Evolutionary conservation across 1,140 invertebrate species (phyloP).

Genomic region (Physella acuta): DNA sequence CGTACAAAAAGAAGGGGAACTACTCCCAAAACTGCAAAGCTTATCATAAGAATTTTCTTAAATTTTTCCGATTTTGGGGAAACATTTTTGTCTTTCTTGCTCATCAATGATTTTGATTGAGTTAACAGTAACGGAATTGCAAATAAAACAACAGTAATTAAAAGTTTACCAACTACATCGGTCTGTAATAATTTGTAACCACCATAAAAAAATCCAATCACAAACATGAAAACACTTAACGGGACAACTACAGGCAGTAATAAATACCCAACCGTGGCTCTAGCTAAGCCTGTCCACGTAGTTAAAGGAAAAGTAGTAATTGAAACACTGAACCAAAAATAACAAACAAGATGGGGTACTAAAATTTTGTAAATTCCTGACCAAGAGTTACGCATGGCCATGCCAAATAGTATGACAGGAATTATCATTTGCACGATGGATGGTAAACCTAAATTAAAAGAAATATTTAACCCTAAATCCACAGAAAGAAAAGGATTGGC

Average conservation of each 20-base stretch:
- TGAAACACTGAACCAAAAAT: conserved; percentile 80
- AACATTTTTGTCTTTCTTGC: conserved; percentile 40
- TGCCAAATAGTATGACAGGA: conserved; percentile 71
- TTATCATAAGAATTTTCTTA: conserved; percentile 46
- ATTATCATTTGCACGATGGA: conserved; percentile 77
- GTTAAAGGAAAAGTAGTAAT: conserved; percentile 59
- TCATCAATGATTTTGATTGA: conserved; percentile 46
- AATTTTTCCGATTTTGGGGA: conserved; percentile 24
- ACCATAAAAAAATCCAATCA: conserved; percentile 30
- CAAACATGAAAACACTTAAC: conserved; percentile 30
- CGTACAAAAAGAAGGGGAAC: conserved; percentile 46
- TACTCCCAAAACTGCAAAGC: conserved; percentile 45
- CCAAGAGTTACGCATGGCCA: conserved; percentile 75
- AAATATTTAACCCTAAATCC: conserved; percentile 39
- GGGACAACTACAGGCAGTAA: conserved; percentile 49
- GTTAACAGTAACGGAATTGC: conserved; percentile 43
- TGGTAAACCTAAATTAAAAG: conserved; percentile 62
- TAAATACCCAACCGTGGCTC: conserved; percentile 69
- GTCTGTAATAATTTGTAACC: conserved; percentile 40
- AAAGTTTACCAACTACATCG: conserved; percentile 45
- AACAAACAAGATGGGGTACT: conserved; percentile 80
- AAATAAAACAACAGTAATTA: conserved; percentile 42
- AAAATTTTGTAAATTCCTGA: conserved; percentile 75
- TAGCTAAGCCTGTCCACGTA: conserved; percentile 76
- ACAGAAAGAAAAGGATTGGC: conserved; percentile 42